These are phyloP conservation scores for Lasioglossum calceatum DNA, from an alignment of 2,888 invertebrate species.

Conservation along the genomic window DNA sequence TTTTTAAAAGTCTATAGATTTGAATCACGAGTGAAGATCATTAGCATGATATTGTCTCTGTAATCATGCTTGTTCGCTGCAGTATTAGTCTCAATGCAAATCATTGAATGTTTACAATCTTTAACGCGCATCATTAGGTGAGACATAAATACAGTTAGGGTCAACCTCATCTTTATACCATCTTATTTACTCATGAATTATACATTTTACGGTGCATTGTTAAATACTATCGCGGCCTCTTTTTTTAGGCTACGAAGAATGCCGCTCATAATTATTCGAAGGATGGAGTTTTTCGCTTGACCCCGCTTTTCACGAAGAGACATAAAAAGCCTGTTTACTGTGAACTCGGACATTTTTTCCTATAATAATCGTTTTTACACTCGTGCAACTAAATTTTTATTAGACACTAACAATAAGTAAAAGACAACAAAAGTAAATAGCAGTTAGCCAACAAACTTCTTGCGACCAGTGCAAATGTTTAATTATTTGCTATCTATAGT, in stretches of 20 bases:
- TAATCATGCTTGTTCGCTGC: not conserved
- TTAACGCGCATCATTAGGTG: not conserved
- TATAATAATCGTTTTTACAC: not conserved
- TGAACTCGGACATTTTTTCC: not conserved
- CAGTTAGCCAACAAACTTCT: not conserved
- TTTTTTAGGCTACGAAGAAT: not conserved
- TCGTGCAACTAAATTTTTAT: not conserved
- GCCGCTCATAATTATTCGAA: not conserved
- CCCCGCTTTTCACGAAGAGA: not conserved
- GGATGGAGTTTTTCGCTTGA: not conserved
- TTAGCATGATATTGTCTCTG: not conserved
- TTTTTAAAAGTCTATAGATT: not conserved
- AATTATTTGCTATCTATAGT: too few species aligned
- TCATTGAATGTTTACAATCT: not conserved
- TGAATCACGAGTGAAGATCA: not conserved
- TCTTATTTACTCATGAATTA: constrained; percentile 1
- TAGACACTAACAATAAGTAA: not conserved
- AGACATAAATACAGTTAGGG: not conserved
- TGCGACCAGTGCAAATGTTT: too few species aligned
- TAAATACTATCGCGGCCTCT: not conserved
- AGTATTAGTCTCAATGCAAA: not conserved
- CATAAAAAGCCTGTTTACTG: not conserved
- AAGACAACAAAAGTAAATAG: not conserved
- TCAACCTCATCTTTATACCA: not conserved
- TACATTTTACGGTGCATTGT: not conserved